These are phyloP conservation scores for Tenebrosternarchus preto DNA, from an alignment of 2,113 vertebrate species.

Conservation along the genomic window DNA sequence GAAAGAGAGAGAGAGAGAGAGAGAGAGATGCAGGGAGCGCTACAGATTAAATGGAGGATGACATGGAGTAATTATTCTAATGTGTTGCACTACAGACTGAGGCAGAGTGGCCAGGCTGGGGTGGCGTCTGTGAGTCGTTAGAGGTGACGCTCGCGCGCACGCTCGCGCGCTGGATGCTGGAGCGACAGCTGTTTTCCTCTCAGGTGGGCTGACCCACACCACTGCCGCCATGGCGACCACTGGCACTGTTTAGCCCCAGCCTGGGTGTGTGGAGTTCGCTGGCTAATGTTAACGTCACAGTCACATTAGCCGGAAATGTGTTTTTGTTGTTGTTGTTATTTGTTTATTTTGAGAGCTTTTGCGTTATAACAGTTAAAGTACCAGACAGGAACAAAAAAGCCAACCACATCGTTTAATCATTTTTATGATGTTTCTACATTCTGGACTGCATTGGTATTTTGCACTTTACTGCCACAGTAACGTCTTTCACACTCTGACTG, in stretches of 20 bases:
- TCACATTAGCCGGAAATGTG: constrained; percentile 11
- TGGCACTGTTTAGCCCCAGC: constrained; percentile 18
- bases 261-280: constrained; percentile 28
- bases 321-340: too few relatives aligned
- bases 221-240: constrained; percentile 48
- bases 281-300: constrained; percentile 14
- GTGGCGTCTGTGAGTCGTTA: constrained; percentile 72
- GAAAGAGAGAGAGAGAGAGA: constrained; percentile 39
- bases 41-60: constrained; percentile 70
- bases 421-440: too few relatives aligned
- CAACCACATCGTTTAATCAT: too few relatives aligned
- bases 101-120: constrained; percentile 65
- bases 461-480: too few relatives aligned
- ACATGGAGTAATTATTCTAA: constrained; percentile 75
- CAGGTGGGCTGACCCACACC: constrained; percentile 64
- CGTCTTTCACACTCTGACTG: too few relatives aligned
- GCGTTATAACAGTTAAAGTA: too few relatives aligned
- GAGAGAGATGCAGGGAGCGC: constrained; percentile 37
- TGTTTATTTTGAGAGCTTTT: too few relatives aligned
- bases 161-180: constrained; percentile 58
- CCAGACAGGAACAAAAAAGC: too few relatives aligned
- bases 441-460: too few relatives aligned
- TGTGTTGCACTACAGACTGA: constrained; percentile 65
- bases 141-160: constrained; percentile 60
- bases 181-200: constrained; percentile 69